Evolutionary conservation across 2,888 invertebrate genomes (phyloP), one percentile per base, ranked within the genome.

Genomic region (Drosophila kuntzei): DNA sequence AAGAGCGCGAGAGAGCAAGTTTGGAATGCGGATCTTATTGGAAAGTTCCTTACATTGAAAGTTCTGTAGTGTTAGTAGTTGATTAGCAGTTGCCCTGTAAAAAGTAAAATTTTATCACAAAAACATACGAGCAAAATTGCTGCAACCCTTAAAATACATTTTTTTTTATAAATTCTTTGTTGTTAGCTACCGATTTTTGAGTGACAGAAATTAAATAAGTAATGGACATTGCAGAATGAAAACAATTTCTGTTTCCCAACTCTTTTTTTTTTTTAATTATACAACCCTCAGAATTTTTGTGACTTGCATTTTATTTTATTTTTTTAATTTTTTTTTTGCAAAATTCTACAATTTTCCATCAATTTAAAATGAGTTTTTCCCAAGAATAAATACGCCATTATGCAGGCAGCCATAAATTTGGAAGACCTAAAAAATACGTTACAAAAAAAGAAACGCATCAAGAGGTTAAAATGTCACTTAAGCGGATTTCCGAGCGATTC

Each of bases 381-480:
- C 41, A 59, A 50, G 59, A 74, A 74, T 34, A 37, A 41, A 51
- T 36, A 41, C 27, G 5, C 29, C 70, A 73, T 70, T 51, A 86
- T 89, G 89, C 89, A 54, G 89, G 85, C 74, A 72, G 51, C 29
- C 18, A 85, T 65, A 79, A 75, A 83, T 69, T 71, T 63, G 3
- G 0, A 8, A 18, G 11, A 36, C 2, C 18, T 18, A 34, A 57
- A 87, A 89, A 85, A 89, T 71, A 76, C 89, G 88, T 89, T 89
- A 88, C 76, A 14, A 63, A 50, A n/a, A 46, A 20, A 62, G 69
- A 70, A 60, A 53, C 47, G 12, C 62, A 66, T 61, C 43, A 85
- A 86, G 77, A 86, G 85, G 89, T 89, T 86, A 82, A 82, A 82
- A 86, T 88, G 89, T 85, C 89, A 89, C 76, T 77, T 88, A 74